Base-by-base conservation (phyloP, 1,140 invertebrate genomes). In the Bactericera cockerelli region DNA sequence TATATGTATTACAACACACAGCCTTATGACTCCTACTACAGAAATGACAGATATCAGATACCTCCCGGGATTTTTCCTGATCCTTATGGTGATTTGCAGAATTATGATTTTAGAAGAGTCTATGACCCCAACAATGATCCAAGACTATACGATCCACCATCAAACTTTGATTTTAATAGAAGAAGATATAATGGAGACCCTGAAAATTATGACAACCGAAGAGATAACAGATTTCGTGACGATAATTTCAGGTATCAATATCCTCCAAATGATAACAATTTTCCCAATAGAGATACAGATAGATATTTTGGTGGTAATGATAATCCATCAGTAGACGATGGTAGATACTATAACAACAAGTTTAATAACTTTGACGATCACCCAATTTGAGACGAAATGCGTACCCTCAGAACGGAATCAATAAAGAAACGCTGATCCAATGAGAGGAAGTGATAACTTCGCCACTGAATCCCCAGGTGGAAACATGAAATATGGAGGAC, bases 31-130 rank as follows among this genome's bases (percentile, higher is more conserved):
- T 19, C 8, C 4, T 49, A 49, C 22, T 49, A 6, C 22, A 49
- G 42, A 49, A 49, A 49, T 49, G 42, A 49, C n/a, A 4, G 42
- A 49, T 49, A 49, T 49, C 42, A 49, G 19, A 49, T 49, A 19
- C 42, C 42, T 10, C 42, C 42, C n/a, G 42, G 42, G 22, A 10
- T 10, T n/a, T 49, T 19, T 49, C n/a, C n/a, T 49, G 42, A 49
- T n/a, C 42, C 42, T 49, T 49, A 49, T 22, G 42, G n/a, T 49
- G 42, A 49, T 16, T 22, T 22, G 8, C 42, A 49, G 22, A 49
- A 22, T n/a, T 49, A 49, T 49, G 42, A 49, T n/a, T 49, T 49
- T 49, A 49, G 42, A 49, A 49, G 19, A 49, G 8, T 16, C 8
- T 49, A 49, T 22, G 42, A 49, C 22, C 42, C 42, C 19, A 19